Evolutionary conservation across 1,140 invertebrate species (phyloP).

Genomic region (Matsumurasca onukii): DNA sequence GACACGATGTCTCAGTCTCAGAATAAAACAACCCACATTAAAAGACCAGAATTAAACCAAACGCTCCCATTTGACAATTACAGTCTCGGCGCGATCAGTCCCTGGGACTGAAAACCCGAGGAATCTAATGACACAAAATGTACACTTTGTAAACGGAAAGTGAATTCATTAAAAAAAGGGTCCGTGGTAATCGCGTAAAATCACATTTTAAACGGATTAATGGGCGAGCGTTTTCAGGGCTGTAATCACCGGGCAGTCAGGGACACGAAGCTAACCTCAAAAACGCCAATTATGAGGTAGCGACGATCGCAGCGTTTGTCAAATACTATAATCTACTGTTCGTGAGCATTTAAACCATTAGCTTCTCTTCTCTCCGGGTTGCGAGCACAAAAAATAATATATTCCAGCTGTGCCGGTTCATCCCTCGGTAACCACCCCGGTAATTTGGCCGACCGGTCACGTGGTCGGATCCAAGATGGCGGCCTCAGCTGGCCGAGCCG

Average conservation of each 20-base stretch:
- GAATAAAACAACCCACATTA: neutral
- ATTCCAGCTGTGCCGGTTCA: constrained; percentile 1
- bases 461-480: constrained; percentile 24
- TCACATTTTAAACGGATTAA: constrained; percentile 27
- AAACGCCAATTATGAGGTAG: constrained; percentile 11
- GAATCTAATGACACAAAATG: constrained; percentile 24
- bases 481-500: neutral
- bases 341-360: constrained; percentile 25
- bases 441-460: constrained; percentile 22
- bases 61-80: constrained; percentile 11
- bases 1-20: too few relatives aligned
- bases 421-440: constrained; percentile 3
- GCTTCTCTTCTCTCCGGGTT: neutral
- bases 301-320: constrained; percentile 15
- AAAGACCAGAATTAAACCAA: neutral
- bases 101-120: constrained; percentile 4
- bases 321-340: constrained; percentile 20
- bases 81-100: too few relatives aligned
- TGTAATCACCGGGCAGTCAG: constrained; percentile 4
- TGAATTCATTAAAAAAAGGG: constrained; percentile 27
- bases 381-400: constrained; percentile 8
- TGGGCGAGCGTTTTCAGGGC: neutral
- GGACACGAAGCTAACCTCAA: neutral
- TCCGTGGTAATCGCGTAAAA: constrained; percentile 14
- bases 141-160: constrained; percentile 8